A percentile compares a stretch with the other conserved stretches of the same genome.
Conservation (phyloP, 2,797 vertebrate genomes). For the Crax fasciolata region DNA sequence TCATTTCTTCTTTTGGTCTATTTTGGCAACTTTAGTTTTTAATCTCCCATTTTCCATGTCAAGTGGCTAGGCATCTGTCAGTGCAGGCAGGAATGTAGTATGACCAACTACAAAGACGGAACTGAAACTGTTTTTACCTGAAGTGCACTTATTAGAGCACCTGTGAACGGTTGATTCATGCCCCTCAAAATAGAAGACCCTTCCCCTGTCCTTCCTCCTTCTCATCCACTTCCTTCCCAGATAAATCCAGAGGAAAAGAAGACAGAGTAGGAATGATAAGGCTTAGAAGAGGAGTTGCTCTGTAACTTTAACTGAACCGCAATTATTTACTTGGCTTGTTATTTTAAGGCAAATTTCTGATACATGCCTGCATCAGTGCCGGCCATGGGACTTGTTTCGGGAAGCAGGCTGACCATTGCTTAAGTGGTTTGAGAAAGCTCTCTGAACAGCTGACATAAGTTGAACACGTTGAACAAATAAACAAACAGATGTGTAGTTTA, state of each 20-base stretch:
- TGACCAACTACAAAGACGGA: background rate
- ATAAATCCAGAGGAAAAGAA: background rate
- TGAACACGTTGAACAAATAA: constrained; percentile 68
- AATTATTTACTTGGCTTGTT: constrained; percentile 38
- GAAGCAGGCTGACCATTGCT: constrained; percentile 67
- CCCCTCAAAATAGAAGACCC: background rate
- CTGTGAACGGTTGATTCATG: background rate
- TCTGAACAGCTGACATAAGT: constrained; percentile 26
- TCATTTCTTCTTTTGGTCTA: background rate
- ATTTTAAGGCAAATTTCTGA: constrained; percentile 56
- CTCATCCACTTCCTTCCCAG: background rate
- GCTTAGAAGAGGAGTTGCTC: background rate
- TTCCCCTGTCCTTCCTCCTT: background rate
- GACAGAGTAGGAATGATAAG: background rate
- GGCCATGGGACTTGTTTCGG: constrained; percentile 42
- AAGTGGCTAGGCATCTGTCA: background rate
- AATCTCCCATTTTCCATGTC: background rate
- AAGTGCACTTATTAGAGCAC: background rate
- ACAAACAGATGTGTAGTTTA: constrained; percentile 39
- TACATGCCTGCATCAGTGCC: constrained; percentile 1
- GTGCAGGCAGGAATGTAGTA: background rate
- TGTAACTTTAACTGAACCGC: background rate
- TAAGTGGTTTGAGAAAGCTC: constrained; percentile 75
- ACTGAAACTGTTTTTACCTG: background rate
- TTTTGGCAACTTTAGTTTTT: background rate